Percentiles rank a stretch among this genome's conserved stretches.
These are phyloP conservation scores for Gymnothorax javanicus DNA, from an alignment of 2,797 vertebrate species.

Conservation along the genomic window DNA sequence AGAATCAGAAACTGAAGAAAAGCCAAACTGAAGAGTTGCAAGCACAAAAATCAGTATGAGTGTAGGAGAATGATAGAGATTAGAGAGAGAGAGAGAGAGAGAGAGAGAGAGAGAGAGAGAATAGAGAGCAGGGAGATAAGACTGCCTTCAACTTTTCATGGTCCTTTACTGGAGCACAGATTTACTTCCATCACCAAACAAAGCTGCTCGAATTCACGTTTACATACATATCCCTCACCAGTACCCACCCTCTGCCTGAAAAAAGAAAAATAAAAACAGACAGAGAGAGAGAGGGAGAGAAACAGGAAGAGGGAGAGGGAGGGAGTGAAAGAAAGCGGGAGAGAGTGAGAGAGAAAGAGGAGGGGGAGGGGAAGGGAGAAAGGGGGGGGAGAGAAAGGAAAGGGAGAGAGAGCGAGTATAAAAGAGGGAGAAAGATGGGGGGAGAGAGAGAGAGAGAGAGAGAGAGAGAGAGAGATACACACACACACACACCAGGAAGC, in stretches of 20 bases:
- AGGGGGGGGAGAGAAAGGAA: neutral
- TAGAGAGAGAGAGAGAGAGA: neutral
- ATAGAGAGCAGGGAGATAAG: neutral
- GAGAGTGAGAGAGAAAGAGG: slow-evolving; percentile 9
- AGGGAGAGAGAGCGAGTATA: neutral
- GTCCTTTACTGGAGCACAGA: no score
- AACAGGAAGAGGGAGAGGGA: neutral
- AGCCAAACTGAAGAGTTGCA: neutral
- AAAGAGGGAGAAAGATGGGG: neutral
- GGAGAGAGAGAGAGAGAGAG: neutral
- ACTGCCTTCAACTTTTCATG: no score
- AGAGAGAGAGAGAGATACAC: slow-evolving; percentile 28
- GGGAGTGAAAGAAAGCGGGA: slow-evolving; percentile 23
- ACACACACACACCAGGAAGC: slow-evolving; percentile 70
- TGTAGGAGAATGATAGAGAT: slow-evolving; percentile 22
- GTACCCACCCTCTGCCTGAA: neutral
- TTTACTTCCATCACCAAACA: no score
- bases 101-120: neutral
- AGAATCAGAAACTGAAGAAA: neutral
- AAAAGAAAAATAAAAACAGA: slow-evolving; percentile 14
- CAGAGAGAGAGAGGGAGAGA: slow-evolving; percentile 25
- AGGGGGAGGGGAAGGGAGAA: neutral
- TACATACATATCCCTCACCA: no score
- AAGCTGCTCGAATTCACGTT: no score
- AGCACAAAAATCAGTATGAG: no score